Conservation (phyloP, 2,797 vertebrate species). For the Sciurus vulgaris region DNA sequence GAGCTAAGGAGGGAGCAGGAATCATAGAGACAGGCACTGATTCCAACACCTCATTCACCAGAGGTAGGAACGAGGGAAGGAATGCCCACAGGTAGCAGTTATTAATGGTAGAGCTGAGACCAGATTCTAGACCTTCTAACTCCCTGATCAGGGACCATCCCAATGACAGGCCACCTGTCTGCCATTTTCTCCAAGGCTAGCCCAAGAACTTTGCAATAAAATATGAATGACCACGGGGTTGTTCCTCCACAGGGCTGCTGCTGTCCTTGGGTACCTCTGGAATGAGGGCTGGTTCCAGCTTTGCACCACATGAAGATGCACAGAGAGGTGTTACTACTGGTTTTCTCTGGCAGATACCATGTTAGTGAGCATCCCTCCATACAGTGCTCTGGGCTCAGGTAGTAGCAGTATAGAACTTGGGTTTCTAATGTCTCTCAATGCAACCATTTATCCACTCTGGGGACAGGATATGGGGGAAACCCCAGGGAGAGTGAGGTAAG, state of each 20-base stretch:
- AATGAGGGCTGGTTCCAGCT: fast-evolving
- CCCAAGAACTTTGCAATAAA: not conserved
- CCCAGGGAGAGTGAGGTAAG: not conserved
- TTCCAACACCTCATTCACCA: not conserved
- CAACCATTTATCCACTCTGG: not conserved
- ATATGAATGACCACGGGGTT: too few relatives aligned
- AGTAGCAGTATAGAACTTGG: too few relatives aligned
- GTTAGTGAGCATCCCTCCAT: fast-evolving
- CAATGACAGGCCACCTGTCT: not conserved
- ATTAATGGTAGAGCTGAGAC: not conserved
- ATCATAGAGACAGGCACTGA: too few relatives aligned
- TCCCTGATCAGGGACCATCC: fast-evolving
- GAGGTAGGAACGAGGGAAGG: not conserved
- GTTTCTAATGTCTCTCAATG: too few relatives aligned
- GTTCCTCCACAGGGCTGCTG: not conserved
- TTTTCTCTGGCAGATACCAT: not conserved
- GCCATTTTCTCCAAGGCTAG: not conserved
- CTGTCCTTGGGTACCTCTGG: not conserved
- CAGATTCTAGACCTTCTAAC: too few relatives aligned
- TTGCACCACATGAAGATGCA: not conserved
- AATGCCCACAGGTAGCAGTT: not conserved
- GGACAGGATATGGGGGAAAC: not conserved
- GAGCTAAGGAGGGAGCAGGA: not conserved
- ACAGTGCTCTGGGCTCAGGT: not conserved
- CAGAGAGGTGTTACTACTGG: fast-evolving